A percentile compares a stretch with the other conserved stretches of the same genome.
These are phyloP conservation scores for Actinernus sp. DNA, from an alignment of 92 coral and sea anemone species.

Conservation along the genomic window DNA sequence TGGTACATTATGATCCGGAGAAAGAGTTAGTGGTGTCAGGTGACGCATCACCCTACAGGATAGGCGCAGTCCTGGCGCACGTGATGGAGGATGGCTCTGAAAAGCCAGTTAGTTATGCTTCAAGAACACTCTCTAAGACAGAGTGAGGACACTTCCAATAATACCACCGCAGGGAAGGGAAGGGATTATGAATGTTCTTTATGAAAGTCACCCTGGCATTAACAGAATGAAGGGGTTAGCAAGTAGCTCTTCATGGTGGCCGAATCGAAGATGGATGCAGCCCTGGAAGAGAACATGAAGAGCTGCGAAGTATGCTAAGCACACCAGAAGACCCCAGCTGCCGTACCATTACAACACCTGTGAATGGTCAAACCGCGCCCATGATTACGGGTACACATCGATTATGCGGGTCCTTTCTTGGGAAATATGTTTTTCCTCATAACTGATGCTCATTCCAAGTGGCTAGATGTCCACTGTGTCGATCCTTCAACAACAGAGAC, in stretches of 20 bases:
- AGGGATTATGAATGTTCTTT: neutral
- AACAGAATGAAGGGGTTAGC: constrained; percentile 22
- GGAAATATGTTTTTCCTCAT: constrained; percentile 45
- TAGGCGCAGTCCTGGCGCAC: constrained; percentile 46
- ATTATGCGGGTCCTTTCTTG: constrained; percentile 34
- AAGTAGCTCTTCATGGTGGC: constrained; percentile 22
- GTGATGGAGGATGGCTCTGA: constrained; percentile 11
- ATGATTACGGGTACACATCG: constrained; percentile 13
- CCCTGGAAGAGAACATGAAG: too few relatives aligned
- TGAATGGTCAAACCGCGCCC: constrained; percentile 24
- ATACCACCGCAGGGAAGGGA: neutral
- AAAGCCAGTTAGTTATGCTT: constrained; percentile 1
- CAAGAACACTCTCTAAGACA: constrained; percentile 1
- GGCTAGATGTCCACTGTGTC: constrained; percentile 26
- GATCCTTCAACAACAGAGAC: constrained; percentile 19
- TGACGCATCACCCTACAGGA: constrained; percentile 55
- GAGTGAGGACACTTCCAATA: constrained; percentile 6
- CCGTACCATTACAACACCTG: constrained; percentile 16
- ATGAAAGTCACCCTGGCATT: constrained; percentile 26
- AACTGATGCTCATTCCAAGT: constrained; percentile 45
- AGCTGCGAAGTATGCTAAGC: constrained; percentile 16
- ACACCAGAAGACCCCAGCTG: constrained; percentile 33
- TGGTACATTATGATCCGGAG: constrained; percentile 42
- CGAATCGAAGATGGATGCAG: constrained; percentile 29
- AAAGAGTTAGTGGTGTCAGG: constrained; percentile 45